Conservation (phyloP, 2,888 invertebrate species). For the Dasypolia templi region DNA sequence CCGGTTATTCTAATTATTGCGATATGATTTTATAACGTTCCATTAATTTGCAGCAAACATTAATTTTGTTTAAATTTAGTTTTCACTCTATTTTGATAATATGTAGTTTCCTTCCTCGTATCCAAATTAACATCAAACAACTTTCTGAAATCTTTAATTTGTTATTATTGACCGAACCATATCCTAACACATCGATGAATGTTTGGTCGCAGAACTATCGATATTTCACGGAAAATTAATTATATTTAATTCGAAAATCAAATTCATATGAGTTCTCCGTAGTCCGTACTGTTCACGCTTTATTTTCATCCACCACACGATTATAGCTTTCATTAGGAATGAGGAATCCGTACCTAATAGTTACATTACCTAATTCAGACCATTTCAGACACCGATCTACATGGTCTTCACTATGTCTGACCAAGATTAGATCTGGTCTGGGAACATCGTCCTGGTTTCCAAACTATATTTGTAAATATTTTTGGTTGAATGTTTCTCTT, state of each 20-base stretch:
- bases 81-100: not conserved
- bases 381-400: too few relatives aligned
- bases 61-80: not conserved
- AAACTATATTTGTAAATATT: too few relatives aligned
- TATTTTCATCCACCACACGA: not conserved
- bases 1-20: not conserved
- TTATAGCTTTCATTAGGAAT: not conserved
- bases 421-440: too few relatives aligned
- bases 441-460: too few relatives aligned
- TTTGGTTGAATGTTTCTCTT: not conserved
- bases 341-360: too few relatives aligned
- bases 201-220: conserved; percentile 6
- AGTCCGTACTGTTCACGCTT: not conserved
- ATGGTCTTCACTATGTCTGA: too few relatives aligned
- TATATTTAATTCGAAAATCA: conserved; percentile 4
- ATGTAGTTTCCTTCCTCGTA: not conserved
- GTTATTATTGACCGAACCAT: not conserved
- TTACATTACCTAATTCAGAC: too few relatives aligned
- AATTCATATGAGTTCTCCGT: not conserved
- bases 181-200: not conserved
- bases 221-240: conserved; percentile 36
- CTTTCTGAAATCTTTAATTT: not conserved
- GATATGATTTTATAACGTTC: not conserved
- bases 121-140: not conserved
- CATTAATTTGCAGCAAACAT: not conserved